Evolutionary conservation across 2,888 invertebrate genomes (phyloP).

Genomic region (Drosophila fulvimacula): DNA sequence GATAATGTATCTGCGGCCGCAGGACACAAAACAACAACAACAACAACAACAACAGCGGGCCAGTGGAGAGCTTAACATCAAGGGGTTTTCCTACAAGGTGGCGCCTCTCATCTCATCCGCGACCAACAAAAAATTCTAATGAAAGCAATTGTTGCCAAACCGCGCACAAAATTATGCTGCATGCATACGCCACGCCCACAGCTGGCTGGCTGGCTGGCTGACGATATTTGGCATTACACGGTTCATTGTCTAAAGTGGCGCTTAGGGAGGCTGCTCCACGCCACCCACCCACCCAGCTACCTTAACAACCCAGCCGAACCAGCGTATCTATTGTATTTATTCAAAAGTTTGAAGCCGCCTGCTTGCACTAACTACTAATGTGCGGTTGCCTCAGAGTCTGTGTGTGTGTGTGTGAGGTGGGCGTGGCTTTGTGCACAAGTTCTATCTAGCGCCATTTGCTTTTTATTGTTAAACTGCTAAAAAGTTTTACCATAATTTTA

Average conservation of each 20-base stretch:
- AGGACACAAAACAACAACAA: conserved; percentile 73
- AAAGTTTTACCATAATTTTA: conserved; percentile 76
- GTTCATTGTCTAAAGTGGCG: conserved; percentile 81
- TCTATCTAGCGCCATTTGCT: conserved; percentile 77
- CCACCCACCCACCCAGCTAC: conserved; percentile 1
- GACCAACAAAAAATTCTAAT: conserved; percentile 67
- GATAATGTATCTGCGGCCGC: conserved; percentile 82
- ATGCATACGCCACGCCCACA: conserved; percentile 55
- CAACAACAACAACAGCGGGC: conserved; percentile 23
- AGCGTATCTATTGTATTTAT: conserved; percentile 72
- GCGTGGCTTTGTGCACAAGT: conserved; percentile 64
- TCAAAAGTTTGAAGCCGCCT: conserved; percentile 76
- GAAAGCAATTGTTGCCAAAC: conserved; percentile 81
- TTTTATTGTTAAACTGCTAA: conserved; percentile 78
- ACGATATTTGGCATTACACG: conserved; percentile 78
- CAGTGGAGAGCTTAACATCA: conserved; percentile 43
- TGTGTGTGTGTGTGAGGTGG: conserved; percentile 32
- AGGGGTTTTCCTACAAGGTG: conserved; percentile 70
- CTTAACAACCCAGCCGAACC: conserved; percentile 9
- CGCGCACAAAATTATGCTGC: conserved; percentile 79
- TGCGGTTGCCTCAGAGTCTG: conserved; percentile 58
- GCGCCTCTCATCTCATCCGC: conserved; percentile 27
- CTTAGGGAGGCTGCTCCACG: conserved; percentile 52
- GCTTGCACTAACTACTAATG: conserved; percentile 81
- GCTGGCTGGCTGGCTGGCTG: conserved; percentile 60